Evolutionary conservation across 2,797 vertebrate genomes (phyloP).

Genomic region (Allobates femoralis): DNA sequence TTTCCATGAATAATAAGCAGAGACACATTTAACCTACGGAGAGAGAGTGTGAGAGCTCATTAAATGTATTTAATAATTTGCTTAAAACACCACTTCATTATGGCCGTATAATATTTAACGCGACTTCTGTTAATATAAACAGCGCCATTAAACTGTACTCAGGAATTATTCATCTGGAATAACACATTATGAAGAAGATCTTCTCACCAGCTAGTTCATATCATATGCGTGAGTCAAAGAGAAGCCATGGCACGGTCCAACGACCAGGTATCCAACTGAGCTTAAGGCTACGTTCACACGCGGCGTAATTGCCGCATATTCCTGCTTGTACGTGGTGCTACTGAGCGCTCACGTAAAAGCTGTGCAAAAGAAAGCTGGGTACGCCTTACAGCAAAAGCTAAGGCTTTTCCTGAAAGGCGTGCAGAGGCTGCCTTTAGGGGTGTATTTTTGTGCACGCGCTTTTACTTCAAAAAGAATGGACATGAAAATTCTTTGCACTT

Average conservation of each 20-base stretch:
- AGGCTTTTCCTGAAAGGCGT: no score
- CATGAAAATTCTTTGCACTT: no score
- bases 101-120: conserved; percentile 32
- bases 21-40: conserved; percentile 40
- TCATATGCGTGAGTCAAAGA: background rate
- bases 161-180: background rate
- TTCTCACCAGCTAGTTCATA: background rate
- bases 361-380: no score
- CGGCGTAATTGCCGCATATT: no score
- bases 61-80: conserved; percentile 55
- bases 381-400: no score
- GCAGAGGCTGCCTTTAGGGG: no score
- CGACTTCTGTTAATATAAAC: conserved; percentile 23
- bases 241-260: background rate
- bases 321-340: no score
- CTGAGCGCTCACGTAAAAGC: no score
- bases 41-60: conserved; percentile 36
- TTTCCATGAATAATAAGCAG: conserved; percentile 45
- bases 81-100: conserved; percentile 52
- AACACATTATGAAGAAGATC: background rate
- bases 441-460: no score
- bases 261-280: background rate
- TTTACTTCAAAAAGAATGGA: no score
- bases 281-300: no score
- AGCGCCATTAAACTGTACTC: background rate